A percentile compares a stretch with the other conserved stretches of the same genome.
Evolutionary conservation across 2,113 vertebrate species (phyloP).

Genomic region (Amblyornis subalaris): DNA sequence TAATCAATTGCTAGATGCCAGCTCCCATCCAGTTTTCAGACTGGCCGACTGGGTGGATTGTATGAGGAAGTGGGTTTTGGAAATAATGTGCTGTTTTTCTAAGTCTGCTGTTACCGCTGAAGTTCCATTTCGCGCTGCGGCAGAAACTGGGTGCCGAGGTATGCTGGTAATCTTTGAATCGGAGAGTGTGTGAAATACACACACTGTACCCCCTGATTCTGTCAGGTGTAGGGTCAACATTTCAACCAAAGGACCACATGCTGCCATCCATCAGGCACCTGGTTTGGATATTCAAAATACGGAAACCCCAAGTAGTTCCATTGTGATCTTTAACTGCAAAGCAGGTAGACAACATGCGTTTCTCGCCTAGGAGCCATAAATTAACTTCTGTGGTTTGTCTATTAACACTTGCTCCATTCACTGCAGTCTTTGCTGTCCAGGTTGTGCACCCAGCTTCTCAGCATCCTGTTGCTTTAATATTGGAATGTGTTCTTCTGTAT

Average conservation of each 20-base stretch:
- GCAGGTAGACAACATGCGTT: accelerated
- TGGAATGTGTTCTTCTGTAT: background rate
- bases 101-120: background rate
- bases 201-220: background rate
- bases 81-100: background rate
- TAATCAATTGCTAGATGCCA: background rate
- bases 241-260: background rate
- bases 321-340: background rate
- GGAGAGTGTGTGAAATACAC: accelerated
- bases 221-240: background rate
- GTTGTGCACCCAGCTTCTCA: background rate
- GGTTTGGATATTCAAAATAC: background rate
- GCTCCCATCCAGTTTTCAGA: background rate
- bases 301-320: accelerated
- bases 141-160: accelerated
- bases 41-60: background rate
- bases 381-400: background rate
- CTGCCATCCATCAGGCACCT: accelerated
- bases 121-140: background rate
- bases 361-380: accelerated
- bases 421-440: background rate
- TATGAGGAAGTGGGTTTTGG: background rate
- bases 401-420: background rate
- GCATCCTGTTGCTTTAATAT: background rate
- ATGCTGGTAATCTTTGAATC: background rate